These are phyloP conservation scores for Halictus ligatus DNA, from an alignment of 2,888 invertebrate genomes.

Conservation along the genomic window DNA sequence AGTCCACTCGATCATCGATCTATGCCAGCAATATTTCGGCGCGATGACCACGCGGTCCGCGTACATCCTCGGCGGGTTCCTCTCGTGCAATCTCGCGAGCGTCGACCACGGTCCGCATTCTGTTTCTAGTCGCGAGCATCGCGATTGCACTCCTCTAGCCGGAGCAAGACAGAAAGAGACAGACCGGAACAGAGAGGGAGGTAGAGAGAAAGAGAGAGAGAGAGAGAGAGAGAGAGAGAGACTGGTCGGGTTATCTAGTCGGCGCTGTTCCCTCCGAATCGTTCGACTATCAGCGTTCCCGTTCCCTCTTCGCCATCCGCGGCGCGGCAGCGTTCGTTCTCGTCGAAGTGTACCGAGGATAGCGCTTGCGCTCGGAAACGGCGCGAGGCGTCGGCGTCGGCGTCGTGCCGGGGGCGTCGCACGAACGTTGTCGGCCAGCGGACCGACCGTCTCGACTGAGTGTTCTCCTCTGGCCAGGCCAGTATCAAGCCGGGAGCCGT, in stretches of 20 bases:
- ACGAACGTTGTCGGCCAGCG: conserved; percentile 76
- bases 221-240: background rate
- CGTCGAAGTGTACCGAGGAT: conserved; percentile 4
- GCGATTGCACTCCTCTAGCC: background rate
- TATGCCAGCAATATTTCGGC: conserved; percentile 58
- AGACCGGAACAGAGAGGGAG: background rate
- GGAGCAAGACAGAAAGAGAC: background rate
- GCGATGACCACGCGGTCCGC: conserved; percentile 33
- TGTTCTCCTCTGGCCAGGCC: conserved; percentile 76
- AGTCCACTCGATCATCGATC: conserved; percentile 42
- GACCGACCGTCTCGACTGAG: conserved; percentile 72
- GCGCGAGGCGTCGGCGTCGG: conserved; percentile 79
- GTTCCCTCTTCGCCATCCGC: conserved; percentile 7
- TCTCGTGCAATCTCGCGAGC: conserved; percentile 51
- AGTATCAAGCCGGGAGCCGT: conserved; percentile 79
- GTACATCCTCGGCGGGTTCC: conserved; percentile 38
- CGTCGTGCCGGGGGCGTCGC: conserved; percentile 80
- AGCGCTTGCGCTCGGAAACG: conserved; percentile 71
- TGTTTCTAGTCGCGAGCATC: background rate
- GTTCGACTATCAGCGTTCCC: background rate
- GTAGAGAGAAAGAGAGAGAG: background rate
- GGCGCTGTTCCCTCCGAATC: conserved; percentile 1
- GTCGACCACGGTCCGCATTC: conserved; percentile 23
- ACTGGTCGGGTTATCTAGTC: conserved; percentile 13
- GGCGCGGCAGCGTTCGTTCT: conserved; percentile 28